Evolutionary conservation across 2,113 vertebrate genomes (phyloP).

Genomic region (Glareola pratincola): DNA sequence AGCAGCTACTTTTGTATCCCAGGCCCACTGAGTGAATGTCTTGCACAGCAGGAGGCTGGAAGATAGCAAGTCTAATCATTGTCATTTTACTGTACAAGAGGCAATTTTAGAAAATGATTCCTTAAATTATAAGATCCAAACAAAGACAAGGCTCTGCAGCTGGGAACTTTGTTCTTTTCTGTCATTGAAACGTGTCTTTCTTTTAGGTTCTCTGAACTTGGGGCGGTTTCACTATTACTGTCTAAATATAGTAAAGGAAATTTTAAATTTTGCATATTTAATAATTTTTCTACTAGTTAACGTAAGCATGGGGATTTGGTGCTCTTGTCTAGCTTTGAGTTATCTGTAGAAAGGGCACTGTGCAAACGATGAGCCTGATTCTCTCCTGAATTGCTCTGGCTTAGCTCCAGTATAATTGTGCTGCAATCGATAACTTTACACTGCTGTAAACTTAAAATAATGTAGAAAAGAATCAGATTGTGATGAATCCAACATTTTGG

Average conservation of each 20-base stretch:
- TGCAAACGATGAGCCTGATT: not conserved
- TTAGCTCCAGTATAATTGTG: not conserved
- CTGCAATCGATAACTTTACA: not conserved
- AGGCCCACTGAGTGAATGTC: conserved; percentile 1
- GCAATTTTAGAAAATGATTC: conserved; percentile 66
- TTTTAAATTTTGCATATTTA: not conserved
- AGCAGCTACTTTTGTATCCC: conserved; percentile 31
- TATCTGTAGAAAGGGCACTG: not conserved
- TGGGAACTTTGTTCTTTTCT: conserved; percentile 10
- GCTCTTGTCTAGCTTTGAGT: not conserved
- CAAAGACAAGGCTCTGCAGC: conserved; percentile 41
- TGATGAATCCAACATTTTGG: not conserved
- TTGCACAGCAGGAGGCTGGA: conserved; percentile 48
- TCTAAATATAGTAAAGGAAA: not conserved
- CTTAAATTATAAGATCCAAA: conserved; percentile 57
- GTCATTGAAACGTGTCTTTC: not conserved
- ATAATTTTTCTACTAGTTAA: not conserved
- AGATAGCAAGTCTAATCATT: conserved; percentile 51
- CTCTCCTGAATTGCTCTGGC: not conserved
- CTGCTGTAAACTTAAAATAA: not conserved
- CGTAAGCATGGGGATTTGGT: not conserved
- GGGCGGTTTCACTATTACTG: not conserved
- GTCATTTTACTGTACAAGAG: conserved; percentile 59
- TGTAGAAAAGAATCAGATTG: not conserved
- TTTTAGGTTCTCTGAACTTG: not conserved